A percentile compares a stretch with the other conserved stretches of the same genome.
Evolutionary conservation across 2,113 vertebrate genomes (phyloP).

Genomic region (Aplodontia rufa): DNA sequence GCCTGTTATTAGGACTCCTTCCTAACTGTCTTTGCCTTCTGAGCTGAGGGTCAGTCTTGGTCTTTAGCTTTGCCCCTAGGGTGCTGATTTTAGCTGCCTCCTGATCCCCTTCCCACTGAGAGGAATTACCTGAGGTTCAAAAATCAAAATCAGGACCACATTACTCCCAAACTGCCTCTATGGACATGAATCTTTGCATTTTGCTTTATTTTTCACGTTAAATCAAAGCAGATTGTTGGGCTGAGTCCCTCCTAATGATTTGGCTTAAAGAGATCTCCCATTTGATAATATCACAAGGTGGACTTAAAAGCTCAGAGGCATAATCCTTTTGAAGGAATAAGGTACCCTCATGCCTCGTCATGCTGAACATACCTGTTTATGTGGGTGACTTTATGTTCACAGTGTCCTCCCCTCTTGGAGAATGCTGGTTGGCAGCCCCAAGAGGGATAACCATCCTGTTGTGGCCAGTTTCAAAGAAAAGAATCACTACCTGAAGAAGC

Average conservation of each 20-base stretch:
- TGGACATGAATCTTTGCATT: not conserved
- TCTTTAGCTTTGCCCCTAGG: not conserved
- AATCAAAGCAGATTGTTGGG: not conserved
- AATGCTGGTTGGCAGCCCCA: not conserved
- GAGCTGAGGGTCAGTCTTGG: too few relatives aligned
- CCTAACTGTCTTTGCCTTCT: not conserved
- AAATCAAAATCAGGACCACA: not conserved
- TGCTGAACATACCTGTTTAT: not conserved
- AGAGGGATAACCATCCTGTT: not conserved
- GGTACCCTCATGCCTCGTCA: rapidly evolving
- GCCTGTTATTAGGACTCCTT: not conserved
- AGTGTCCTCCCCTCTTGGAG: not conserved
- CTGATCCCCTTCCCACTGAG: not conserved
- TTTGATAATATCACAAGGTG: not conserved
- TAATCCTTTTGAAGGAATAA: not conserved
- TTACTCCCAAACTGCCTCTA: not conserved
- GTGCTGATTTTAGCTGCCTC: not conserved
- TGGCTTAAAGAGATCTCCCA: not conserved
- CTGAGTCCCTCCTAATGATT: not conserved
- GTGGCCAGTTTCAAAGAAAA: not conserved
- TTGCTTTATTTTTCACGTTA: conserved; percentile 26
- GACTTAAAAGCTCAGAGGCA: not conserved
- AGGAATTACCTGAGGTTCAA: not conserved
- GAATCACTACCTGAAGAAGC: not conserved
- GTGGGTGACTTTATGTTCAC: not conserved